Conservation (phyloP, 2,797 vertebrate genomes). For the Xenentodon cancila region DNA sequence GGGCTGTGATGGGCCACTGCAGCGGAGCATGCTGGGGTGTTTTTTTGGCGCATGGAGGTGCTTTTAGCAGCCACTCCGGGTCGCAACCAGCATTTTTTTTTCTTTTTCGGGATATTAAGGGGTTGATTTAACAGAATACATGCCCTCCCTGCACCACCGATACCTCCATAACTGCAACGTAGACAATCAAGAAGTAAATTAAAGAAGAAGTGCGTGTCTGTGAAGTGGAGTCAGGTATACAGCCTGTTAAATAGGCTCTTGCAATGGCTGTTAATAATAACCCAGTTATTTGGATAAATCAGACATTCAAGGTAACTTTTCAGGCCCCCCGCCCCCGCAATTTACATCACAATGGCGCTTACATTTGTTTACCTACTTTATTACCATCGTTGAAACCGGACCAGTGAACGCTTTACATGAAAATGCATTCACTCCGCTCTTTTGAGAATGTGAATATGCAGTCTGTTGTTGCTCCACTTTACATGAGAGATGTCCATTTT, state of each 20-base stretch:
- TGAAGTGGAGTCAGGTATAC: slow-evolving; percentile 29
- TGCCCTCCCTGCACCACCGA: background rate
- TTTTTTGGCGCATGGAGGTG: slow-evolving; percentile 8
- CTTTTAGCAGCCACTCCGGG: slow-evolving; percentile 2
- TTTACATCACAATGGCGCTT: background rate
- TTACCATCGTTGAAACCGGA: background rate
- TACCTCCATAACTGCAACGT: slow-evolving; percentile 42
- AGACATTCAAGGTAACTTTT: background rate
- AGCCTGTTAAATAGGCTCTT: background rate
- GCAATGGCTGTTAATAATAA: too few relatives aligned
- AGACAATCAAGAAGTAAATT: slow-evolving; percentile 53
- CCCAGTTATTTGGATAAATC: slow-evolving; percentile 1
- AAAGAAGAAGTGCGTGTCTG: slow-evolving; percentile 36
- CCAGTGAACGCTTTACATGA: background rate
- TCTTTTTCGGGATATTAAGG: too few relatives aligned
- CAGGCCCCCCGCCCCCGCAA: background rate
- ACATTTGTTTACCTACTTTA: slow-evolving; percentile 11
- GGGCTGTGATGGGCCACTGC: slow-evolving; percentile 13
- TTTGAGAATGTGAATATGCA: slow-evolving; percentile 16
- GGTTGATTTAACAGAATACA: too few relatives aligned
- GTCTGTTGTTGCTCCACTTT: slow-evolving; percentile 33
- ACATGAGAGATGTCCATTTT: slow-evolving; percentile 42
- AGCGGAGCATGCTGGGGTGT: slow-evolving; percentile 27
- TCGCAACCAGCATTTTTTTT: too few relatives aligned
- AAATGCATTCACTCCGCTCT: background rate